Evolutionary conservation across 2,888 invertebrate genomes (phyloP).

Genomic region (Blastobasis lacticolella): DNA sequence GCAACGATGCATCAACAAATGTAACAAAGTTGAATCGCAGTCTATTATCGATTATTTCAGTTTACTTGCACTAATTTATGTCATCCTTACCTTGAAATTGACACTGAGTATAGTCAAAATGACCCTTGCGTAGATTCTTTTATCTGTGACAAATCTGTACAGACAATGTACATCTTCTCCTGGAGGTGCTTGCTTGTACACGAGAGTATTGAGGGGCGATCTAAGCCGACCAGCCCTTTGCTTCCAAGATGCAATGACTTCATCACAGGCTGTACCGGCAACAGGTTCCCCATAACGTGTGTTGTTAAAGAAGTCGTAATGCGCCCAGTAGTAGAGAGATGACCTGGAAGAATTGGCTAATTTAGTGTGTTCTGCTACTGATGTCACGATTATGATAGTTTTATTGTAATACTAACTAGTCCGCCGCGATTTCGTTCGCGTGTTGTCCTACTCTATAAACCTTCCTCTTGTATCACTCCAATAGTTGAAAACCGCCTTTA

Average conservation of each 20-base stretch:
- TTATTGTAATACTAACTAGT: no score
- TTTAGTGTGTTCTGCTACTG: not conserved
- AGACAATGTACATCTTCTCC: constrained; percentile 85
- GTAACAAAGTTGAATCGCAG: no score
- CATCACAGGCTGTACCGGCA: constrained; percentile 87
- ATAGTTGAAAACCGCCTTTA: no score
- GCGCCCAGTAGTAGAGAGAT: constrained; percentile 95
- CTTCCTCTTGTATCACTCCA: no score
- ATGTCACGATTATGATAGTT: no score
- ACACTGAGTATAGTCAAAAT: constrained; percentile 84
- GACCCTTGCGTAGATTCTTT: constrained; percentile 85
- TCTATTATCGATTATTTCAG: no score
- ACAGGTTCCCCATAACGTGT: constrained; percentile 89
- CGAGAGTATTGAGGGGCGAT: constrained; percentile 89
- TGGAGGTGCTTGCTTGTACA: constrained; percentile 86
- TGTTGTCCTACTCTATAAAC: no score
- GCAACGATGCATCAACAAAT: no score
- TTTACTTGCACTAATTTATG: no score
- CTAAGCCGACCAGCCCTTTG: constrained; percentile 82
- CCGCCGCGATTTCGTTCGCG: no score
- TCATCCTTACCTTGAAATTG: constrained; percentile 80
- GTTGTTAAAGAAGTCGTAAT: constrained; percentile 95
- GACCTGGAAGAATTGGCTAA: constrained; percentile 64
- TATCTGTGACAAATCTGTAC: constrained; percentile 89
- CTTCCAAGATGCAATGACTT: constrained; percentile 90